Conservation (phyloP, 2,888 invertebrate species). For the Cryptocephalus moraei region DNA sequence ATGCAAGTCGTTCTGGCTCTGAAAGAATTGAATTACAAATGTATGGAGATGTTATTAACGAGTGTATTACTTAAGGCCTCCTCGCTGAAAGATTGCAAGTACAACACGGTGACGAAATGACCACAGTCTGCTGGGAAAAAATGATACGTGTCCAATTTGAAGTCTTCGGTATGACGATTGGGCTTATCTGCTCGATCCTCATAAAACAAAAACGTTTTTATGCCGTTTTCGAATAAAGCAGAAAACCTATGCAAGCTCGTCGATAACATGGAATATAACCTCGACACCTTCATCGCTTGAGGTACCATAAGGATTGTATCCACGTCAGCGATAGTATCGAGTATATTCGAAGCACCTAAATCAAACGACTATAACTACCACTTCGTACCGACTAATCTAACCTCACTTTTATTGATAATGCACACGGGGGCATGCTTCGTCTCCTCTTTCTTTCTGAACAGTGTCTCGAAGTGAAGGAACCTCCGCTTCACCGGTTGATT, state of each 20-base stretch:
- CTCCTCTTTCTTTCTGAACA: slow-evolving; percentile 22
- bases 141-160: slow-evolving; percentile 56
- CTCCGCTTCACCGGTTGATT: slow-evolving; percentile 30
- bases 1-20: slow-evolving; percentile 53
- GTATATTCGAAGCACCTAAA: slow-evolving; percentile 35
- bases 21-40: slow-evolving; percentile 19
- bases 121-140: slow-evolving; percentile 62
- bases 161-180: too few relatives aligned
- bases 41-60: slow-evolving; percentile 1
- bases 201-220: background rate
- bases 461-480: slow-evolving; percentile 49
- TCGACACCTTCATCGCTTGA: slow-evolving; percentile 49
- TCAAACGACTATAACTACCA: slow-evolving; percentile 8
- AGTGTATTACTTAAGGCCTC: slow-evolving; percentile 52
- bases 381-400: background rate
- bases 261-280: slow-evolving; percentile 62
- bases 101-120: slow-evolving; percentile 66
- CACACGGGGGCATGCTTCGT: slow-evolving; percentile 43
- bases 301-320: slow-evolving; percentile 65
- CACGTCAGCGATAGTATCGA: slow-evolving; percentile 54
- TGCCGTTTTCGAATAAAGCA: slow-evolving; percentile 45
- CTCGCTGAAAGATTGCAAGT: slow-evolving; percentile 56
- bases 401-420: slow-evolving; percentile 53
- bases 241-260: slow-evolving; percentile 65
- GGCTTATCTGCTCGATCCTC: slow-evolving; percentile 16